phyloP scores from a whole-genome alignment of 2,113 vertebrate species.

The Syngnathus scovelli region DNA sequence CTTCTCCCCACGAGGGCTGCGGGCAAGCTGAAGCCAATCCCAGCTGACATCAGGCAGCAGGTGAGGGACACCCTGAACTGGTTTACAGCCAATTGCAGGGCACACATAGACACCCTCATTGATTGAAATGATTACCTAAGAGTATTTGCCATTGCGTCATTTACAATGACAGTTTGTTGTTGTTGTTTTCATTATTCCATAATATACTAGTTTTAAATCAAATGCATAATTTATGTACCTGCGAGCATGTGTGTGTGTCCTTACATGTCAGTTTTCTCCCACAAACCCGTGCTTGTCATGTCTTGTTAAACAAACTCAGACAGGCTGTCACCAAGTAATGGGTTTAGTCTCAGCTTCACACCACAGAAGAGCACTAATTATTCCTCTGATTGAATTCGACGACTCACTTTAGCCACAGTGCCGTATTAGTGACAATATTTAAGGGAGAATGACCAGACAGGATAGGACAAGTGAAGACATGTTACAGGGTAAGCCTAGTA shows the following conservation, averaged over 20 bases:
- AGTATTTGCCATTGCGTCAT: not conserved
- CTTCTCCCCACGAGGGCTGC: no score
- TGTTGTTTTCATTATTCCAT: not conserved
- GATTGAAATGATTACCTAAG: not conserved
- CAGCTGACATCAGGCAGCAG: no score
- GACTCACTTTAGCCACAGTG: constrained; percentile 16
- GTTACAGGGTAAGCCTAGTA: not conserved
- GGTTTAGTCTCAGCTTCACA: constrained; percentile 39
- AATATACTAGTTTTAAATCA: not conserved
- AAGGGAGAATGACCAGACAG: constrained; percentile 9
- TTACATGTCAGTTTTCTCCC: not conserved
- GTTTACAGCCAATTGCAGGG: no score
- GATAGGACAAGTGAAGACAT: not conserved
- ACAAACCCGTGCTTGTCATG: not conserved
- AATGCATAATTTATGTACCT: not conserved
- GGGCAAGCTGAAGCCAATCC: no score
- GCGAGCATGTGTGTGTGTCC: not conserved
- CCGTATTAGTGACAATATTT: constrained; percentile 17
- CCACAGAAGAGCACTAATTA: constrained; percentile 49
- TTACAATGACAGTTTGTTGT: not conserved
- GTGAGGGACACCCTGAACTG: no score
- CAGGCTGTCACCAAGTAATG: constrained; percentile 32
- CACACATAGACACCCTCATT: no score
- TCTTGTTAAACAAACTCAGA: constrained; percentile 43
- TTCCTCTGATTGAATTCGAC: constrained; percentile 42